phyloP scores from a whole-genome alignment of 2,113 vertebrate genomes.

The Indicator indicator region DNA sequence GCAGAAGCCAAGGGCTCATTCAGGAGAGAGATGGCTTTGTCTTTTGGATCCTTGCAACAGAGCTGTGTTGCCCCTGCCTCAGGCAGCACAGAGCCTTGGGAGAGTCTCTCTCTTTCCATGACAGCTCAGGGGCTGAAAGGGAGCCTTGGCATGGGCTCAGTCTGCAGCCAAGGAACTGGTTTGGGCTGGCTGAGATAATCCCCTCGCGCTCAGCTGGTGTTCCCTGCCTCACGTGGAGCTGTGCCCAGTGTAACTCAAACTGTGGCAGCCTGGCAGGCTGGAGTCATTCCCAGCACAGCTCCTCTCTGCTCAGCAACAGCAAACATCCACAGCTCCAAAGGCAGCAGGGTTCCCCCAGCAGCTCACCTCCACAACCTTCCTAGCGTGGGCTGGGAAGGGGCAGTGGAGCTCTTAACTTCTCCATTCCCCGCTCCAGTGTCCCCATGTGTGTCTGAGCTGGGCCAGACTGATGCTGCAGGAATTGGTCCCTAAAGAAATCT shows the following conservation, averaged over 20 bases:
- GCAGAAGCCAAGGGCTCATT: constrained; percentile 22
- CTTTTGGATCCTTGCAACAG: constrained; percentile 39
- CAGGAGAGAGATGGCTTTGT: not conserved
- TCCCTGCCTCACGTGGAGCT: constrained; percentile 48
- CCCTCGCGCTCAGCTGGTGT: constrained; percentile 52
- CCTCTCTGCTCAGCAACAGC: not conserved
- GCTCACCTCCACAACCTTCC: not conserved
- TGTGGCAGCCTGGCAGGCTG: constrained; percentile 42
- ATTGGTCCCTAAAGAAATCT: not conserved
- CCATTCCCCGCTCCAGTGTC: not conserved
- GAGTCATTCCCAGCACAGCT: not conserved
- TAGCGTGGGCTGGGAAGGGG: not conserved
- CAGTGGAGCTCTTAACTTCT: not conserved
- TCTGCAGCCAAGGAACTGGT: constrained; percentile 54
- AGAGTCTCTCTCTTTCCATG: constrained; percentile 30
- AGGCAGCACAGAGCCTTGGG: not conserved
- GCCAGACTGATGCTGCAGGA: not conserved
- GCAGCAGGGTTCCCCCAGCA: not conserved
- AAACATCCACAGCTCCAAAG: not conserved
- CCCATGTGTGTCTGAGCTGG: not conserved
- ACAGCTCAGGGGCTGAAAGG: constrained; percentile 36
- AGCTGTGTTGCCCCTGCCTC: not conserved
- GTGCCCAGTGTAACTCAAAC: constrained; percentile 36
- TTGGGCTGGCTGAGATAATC: constrained; percentile 71
- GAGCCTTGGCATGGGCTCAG: constrained; percentile 23